Conservation (phyloP, 2,113 vertebrate species). For the Hippocampus zosterae region DNA sequence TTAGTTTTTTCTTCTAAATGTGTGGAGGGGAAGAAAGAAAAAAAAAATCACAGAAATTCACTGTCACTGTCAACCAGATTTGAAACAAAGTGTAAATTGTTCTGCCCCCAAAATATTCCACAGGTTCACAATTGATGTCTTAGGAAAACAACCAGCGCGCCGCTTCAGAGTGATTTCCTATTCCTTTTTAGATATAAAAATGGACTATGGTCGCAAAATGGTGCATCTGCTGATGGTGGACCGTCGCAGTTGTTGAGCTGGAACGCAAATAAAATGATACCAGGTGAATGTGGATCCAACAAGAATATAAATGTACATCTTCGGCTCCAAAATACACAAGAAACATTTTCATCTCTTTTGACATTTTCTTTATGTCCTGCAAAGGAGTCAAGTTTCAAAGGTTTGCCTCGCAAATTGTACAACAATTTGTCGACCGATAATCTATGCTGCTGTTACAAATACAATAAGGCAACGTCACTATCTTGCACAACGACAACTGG, state of each 20-base stretch:
- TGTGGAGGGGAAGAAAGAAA: background rate
- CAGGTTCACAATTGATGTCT: conserved; percentile 4
- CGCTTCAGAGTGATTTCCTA: conserved; percentile 25
- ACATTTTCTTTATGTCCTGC: conserved; percentile 55
- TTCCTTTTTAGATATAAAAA: conserved; percentile 20
- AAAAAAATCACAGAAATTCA: background rate
- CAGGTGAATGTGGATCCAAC: background rate
- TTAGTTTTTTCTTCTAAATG: background rate
- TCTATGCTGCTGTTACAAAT: conserved; percentile 25
- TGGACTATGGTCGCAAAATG: conserved; percentile 3
- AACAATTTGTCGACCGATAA: conserved; percentile 14
- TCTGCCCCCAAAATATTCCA: background rate
- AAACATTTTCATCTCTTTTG: conserved; percentile 21
- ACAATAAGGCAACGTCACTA: conserved; percentile 62
- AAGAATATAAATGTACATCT: background rate
- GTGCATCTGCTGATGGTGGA: conserved; percentile 8
- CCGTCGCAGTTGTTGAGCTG: conserved; percentile 4
- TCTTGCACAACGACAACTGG: conserved; percentile 46
- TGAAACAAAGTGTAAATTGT: background rate
- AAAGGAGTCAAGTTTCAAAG: conserved; percentile 27
- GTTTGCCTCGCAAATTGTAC: conserved; percentile 17
- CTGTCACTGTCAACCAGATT: background rate
- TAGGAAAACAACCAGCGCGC: conserved; percentile 26
- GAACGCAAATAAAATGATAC: background rate
- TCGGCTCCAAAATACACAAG: conserved; percentile 20